These are phyloP conservation scores for Capromys pilorides DNA, from an alignment of 2,797 vertebrate species.

Conservation along the genomic window DNA sequence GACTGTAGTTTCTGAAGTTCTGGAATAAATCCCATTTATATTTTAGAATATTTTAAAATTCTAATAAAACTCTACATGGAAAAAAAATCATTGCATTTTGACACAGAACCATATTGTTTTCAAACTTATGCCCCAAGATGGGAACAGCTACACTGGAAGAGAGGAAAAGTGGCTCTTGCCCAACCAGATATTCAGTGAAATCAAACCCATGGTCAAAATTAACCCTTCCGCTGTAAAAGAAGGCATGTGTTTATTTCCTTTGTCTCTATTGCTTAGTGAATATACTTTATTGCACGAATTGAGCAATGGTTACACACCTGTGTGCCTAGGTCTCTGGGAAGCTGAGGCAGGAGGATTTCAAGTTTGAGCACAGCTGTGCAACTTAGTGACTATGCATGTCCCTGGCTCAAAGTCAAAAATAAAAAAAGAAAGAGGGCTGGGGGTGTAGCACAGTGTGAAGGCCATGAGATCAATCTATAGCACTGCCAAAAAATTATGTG, in stretches of 20 bases:
- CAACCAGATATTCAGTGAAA: neutral
- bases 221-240: neutral
- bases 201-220: neutral
- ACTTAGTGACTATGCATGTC: neutral
- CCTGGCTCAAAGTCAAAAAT: neutral
- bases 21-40: constrained; percentile 3
- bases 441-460: neutral
- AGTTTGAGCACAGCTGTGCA: too few relatives aligned
- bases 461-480: neutral
- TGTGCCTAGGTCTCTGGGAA: neutral
- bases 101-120: neutral
- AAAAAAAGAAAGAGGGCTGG: neutral
- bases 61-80: constrained; percentile 21
- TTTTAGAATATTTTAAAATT: constrained; percentile 60
- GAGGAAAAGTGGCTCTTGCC: rapidly evolving
- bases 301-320: neutral
- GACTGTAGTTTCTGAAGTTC: neutral
- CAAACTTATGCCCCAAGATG: neutral
- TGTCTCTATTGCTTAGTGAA: neutral
- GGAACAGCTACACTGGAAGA: neutral
- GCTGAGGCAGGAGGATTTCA: neutral
- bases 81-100: constrained; percentile 10
- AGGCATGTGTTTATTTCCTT: neutral
- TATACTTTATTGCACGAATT: neutral
- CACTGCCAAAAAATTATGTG: neutral